Base-by-base conservation (phyloP, 2,888 invertebrate species). In the Drosophila fulvimacula region DNA sequence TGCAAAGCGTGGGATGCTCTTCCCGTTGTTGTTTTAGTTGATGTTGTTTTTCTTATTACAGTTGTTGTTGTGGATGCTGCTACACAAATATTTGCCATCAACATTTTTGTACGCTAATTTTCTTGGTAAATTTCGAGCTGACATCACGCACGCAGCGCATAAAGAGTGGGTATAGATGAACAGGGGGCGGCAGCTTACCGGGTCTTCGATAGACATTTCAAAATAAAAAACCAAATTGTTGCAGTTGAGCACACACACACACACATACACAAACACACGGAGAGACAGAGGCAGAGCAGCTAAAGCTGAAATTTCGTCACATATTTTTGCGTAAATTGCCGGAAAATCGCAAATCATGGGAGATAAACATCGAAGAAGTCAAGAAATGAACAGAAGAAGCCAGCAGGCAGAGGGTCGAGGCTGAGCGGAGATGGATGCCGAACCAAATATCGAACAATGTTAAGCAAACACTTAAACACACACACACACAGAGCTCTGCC, bases 291-390 rank as follows among this genome's bases (percentile, higher is more conserved):
- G 13, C 30, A 56, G 21, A n/a, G 36, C 15, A 52, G 61, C 46
- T 19, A 13, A 57, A 49, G 66, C 66, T 60, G 61, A 83, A 83
- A 89, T 88, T 88, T 88, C 87, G 88, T 90, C 90, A 90, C 85
- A 89, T 88, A 88, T 90, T 89, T 88, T 89, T 80, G 83, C 79
- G 87, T 81, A 85, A 90, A 90, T 88, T 90, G 89, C 85, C 90
- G 89, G 90, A 90, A 89, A 90, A 89, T 89, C 87, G 85, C 89
- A 90, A 82, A 87, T 88, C 85, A 84, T 82, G 77, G 81, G 69
- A 84, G 90, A 89, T 89, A 89, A 89, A 90, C 87, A 90, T 90
- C 90, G 83, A 71, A 86, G 88, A 71, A 82, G 83, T 88, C 83
- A 86, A 88, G 73, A 80, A 82, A 79, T 75, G 89, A 83, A 88